These are phyloP conservation scores for Pangasius sanitwongsei DNA, from an alignment of 2,797 vertebrate genomes.

Conservation along the genomic window DNA sequence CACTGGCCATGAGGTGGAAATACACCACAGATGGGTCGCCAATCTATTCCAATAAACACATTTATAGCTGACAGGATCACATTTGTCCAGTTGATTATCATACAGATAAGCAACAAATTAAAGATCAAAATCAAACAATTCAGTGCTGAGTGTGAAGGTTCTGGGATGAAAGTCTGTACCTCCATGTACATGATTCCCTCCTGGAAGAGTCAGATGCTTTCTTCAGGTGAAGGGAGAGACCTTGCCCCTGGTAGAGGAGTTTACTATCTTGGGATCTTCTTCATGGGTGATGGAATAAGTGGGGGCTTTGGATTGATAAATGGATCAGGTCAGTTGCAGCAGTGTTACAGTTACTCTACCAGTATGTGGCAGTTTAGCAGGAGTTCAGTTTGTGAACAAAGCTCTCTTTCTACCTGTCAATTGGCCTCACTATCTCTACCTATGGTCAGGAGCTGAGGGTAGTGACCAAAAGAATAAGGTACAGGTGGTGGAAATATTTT, in stretches of 20 bases:
- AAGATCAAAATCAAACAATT: not conserved
- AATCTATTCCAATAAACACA: not conserved
- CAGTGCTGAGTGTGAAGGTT: not conserved
- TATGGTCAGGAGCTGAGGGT: not conserved
- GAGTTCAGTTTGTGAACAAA: not conserved
- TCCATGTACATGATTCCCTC: not conserved
- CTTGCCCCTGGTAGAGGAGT: not conserved
- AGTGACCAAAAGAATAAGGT: not conserved
- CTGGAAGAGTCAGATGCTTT: not conserved
- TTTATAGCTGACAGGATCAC: not conserved
- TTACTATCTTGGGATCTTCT: not conserved
- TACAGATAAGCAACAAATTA: not conserved
- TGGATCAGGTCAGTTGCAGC: not conserved
- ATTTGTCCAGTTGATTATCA: not conserved
- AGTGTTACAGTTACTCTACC: not conserved
- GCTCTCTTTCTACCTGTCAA: not conserved
- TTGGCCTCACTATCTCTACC: not conserved
- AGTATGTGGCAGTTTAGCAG: not conserved
- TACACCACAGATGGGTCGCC: not conserved
- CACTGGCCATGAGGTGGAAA: not conserved
- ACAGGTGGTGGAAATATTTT: not conserved
- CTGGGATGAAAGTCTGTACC: not conserved
- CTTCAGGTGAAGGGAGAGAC: not conserved
- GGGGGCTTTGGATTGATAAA: not conserved
- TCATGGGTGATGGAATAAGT: not conserved